phyloP scores from a whole-genome alignment of 1,140 invertebrate genomes.

The Papilio dardanus region DNA sequence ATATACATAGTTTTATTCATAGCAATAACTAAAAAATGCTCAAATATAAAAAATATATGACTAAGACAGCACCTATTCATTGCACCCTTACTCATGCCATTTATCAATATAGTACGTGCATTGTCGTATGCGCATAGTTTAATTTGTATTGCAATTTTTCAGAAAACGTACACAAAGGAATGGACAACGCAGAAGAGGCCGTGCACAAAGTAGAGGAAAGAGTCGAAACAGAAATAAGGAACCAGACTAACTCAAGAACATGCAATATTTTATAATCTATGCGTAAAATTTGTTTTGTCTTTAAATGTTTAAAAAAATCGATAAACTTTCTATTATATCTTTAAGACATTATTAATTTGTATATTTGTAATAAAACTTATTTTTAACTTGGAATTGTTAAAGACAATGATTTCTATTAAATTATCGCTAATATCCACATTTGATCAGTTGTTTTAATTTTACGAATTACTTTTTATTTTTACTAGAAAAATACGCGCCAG shows the following conservation, averaged over 20 bases:
- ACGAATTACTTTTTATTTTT: not conserved
- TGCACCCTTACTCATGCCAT: not conserved
- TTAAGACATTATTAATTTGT: constrained; percentile 26
- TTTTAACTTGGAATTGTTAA: constrained; percentile 3
- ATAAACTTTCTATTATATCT: constrained; percentile 12
- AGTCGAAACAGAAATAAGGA: constrained; percentile 73
- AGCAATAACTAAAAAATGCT: too few relatives aligned
- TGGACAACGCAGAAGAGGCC: constrained; percentile 65
- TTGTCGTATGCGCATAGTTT: not conserved
- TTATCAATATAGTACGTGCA: not conserved
- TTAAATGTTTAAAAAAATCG: constrained; percentile 34
- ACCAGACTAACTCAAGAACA: constrained; percentile 75
- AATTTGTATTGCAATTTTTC: constrained; percentile 41
- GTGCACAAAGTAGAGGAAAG: constrained; percentile 73
- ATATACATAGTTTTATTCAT: too few relatives aligned
- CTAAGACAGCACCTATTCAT: not conserved
- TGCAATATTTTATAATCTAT: constrained; percentile 73
- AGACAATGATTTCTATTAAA: constrained; percentile 6
- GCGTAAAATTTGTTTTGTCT: constrained; percentile 23
- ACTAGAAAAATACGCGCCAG: too few relatives aligned
- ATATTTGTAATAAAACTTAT: constrained; percentile 20
- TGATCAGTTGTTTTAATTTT: not conserved
- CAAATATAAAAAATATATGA: too few relatives aligned
- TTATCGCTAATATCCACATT: not conserved
- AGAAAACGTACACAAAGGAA: constrained; percentile 74